Conservation (phyloP, 2,888 invertebrate species). For the Euclidia mi region DNA sequence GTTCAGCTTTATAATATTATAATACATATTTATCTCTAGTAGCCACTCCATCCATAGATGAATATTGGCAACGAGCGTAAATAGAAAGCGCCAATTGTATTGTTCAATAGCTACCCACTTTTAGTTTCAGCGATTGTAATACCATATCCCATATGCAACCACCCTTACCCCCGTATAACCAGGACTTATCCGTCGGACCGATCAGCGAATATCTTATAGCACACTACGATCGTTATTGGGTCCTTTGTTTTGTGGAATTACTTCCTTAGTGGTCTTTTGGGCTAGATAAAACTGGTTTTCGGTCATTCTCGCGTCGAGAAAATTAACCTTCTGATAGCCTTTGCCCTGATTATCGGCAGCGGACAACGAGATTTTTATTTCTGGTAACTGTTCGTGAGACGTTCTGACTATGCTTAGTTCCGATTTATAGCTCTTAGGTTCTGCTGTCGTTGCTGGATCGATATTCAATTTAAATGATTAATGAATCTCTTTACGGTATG, state of each 20-base stretch:
- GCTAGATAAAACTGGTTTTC: slow-evolving; percentile 80
- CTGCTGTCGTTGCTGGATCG: background rate
- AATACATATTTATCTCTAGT: no score
- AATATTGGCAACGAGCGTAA: no score
- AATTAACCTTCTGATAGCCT: slow-evolving; percentile 72
- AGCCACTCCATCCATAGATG: no score
- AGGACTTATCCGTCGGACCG: slow-evolving; percentile 67
- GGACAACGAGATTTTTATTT: slow-evolving; percentile 62
- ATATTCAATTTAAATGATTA: background rate
- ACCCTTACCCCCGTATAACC: slow-evolving; percentile 31
- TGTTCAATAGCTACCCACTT: no score
- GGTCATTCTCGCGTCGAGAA: slow-evolving; percentile 63
- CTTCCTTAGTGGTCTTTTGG: slow-evolving; percentile 80
- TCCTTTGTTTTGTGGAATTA: slow-evolving; percentile 81
- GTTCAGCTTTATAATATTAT: no score
- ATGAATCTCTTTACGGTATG: no score
- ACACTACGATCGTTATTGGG: slow-evolving; percentile 68
- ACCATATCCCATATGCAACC: slow-evolving; percentile 11
- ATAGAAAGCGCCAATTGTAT: no score
- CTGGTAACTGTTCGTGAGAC: slow-evolving; percentile 56
- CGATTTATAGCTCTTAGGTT: slow-evolving; percentile 32
- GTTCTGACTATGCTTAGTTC: slow-evolving; percentile 36
- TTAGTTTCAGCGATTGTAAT: background rate
- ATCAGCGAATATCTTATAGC: slow-evolving; percentile 70
- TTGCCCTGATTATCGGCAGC: slow-evolving; percentile 66